Conservation (phyloP, 2,888 invertebrate genomes). For the Ichneumoninae sp. region DNA sequence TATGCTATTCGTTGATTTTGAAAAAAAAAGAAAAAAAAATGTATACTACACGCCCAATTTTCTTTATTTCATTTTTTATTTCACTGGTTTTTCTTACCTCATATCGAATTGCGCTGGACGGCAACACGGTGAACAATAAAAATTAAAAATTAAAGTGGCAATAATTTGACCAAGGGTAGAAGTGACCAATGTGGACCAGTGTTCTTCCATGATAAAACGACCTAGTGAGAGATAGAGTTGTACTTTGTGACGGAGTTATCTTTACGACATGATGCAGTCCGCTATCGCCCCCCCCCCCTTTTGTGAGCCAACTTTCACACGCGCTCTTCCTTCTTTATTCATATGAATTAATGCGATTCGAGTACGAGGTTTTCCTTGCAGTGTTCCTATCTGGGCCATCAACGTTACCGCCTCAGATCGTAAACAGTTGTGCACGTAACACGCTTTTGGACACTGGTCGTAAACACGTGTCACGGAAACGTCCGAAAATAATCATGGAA, state of each 20-base stretch:
- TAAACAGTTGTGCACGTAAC: not conserved
- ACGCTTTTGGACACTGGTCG: constrained; percentile 3
- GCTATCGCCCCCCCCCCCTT: too few species aligned
- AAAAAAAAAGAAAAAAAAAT: not conserved
- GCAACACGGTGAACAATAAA: not conserved
- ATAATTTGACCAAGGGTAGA: not conserved
- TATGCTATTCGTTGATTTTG: not conserved
- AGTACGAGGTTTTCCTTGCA: too few species aligned
- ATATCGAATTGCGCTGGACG: not conserved
- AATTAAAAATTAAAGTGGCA: not conserved
- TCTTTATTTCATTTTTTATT: not conserved
- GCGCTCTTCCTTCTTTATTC: too few species aligned
- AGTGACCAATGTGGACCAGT: not conserved
- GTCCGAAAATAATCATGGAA: constrained; percentile 9
- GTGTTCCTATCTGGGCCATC: not conserved
- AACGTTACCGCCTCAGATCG: not conserved
- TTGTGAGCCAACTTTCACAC: too few species aligned
- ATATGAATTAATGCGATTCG: too few species aligned
- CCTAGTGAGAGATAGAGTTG: too few species aligned
- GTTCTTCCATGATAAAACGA: too few species aligned
- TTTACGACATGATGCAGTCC: too few species aligned
- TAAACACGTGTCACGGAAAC: not conserved
- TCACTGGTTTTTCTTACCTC: too few species aligned
- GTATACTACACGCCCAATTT: not conserved
- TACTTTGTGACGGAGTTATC: too few species aligned